Base-by-base conservation (phyloP, 92 coral and sea anemone genomes). In the Porites divaricata region DNA sequence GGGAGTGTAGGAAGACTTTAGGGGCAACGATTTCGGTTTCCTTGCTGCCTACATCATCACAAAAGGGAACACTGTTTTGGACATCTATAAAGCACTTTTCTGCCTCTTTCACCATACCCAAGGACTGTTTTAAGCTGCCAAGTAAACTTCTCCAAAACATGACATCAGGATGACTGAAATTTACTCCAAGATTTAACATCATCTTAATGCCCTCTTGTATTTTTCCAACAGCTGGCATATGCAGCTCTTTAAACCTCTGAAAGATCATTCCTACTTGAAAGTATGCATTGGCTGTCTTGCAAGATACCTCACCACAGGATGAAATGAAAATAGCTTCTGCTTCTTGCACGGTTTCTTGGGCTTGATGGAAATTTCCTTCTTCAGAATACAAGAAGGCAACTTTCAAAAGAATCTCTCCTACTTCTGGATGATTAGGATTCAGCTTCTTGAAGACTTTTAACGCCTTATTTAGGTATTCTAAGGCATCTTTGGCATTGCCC, bases 231-330 rank as follows among this genome's bases (percentile, higher is more conserved):
- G 86, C 86, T 71, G 58, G 16, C n/a, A 2, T 17, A 12, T 4
- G 26, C 17, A 52, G 65, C 21, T 59, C 17, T 12, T 62, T 52
- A 28, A 8, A 22, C 57, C 49, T 81, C 64, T 71, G 77, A 22
- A 71, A 16, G 22, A 81, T 71, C 17, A 51, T 6, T 70, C 70
- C 86, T 24, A 45, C 63, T 63, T 81, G 59, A 9, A 81, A 5
- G 54, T 41, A 81, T 2, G 35, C 63, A 57, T 17, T 9, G 0
- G 70, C 86, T 41, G 78, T 81, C 71, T 61, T 71, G 6, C 4
- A 14, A 9, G 86, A 81, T 48, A 14, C 24, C 25, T 71, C 67
- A 41, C 86, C 86, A 81, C 78, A 81, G 48, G 48, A 21, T 10
- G 19, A 12, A 2, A 2, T 62, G 23, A 71, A 45, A 45, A 58